Percentiles rank a stretch among this genome's conserved stretches.
These are phyloP conservation scores for Nymphalis c-album DNA, from an alignment of 2,888 invertebrate species.

Conservation along the genomic window DNA sequence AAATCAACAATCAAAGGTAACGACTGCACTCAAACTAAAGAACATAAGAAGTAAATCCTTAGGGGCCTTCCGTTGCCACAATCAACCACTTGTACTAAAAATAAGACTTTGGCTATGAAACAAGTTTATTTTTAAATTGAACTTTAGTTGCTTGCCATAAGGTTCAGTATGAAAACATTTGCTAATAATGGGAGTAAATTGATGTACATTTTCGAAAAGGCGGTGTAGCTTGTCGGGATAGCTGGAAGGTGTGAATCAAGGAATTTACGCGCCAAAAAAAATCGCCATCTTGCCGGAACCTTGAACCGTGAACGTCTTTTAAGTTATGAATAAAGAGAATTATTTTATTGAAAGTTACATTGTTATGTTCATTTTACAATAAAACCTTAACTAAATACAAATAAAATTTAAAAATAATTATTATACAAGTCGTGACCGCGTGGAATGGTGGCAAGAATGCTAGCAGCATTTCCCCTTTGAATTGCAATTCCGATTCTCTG, in stretches of 20 bases:
- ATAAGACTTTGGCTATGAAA: slow-evolving; percentile 32
- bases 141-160: slow-evolving; percentile 11
- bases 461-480: no score
- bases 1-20: slow-evolving; percentile 43
- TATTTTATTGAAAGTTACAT: no score
- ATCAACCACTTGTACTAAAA: slow-evolving; percentile 55
- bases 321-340: slow-evolving; percentile 23
- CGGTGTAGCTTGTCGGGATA: slow-evolving; percentile 40
- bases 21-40: slow-evolving; percentile 41
- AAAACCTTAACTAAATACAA: no score
- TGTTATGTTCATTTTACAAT: no score
- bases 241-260: slow-evolving; percentile 58
- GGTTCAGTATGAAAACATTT: slow-evolving; percentile 8
- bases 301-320: slow-evolving; percentile 25
- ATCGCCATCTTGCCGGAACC: slow-evolving; percentile 44
- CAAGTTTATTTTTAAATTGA: background rate
- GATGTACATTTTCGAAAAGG: slow-evolving; percentile 33
- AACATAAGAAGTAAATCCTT: slow-evolving; percentile 33
- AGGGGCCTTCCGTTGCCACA: slow-evolving; percentile 52
- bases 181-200: background rate
- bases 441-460: no score
- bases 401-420: no score
- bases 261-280: slow-evolving; percentile 56
- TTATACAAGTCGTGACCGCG: no score
- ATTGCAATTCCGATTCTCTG: no score